Base-by-base conservation (phyloP, 2,888 invertebrate genomes). In the Antheraea assamensis region DNA sequence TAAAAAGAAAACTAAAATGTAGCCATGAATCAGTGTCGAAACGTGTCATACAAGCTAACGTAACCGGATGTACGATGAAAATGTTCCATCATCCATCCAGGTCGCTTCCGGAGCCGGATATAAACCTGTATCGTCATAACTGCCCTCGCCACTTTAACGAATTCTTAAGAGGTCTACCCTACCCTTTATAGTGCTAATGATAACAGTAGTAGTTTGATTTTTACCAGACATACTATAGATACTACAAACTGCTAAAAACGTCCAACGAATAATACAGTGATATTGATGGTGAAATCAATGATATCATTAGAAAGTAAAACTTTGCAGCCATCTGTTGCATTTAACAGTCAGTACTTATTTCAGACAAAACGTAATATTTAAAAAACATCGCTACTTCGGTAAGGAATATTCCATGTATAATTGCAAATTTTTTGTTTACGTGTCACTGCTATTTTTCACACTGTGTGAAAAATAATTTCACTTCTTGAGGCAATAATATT, bases 51-150 rank as follows among this genome's bases (percentile, higher is more conserved):
- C 80, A 79, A 81, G 82, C 78, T 79, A 76, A 74, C 77, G 77
- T 78, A 77, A 77, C 82, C 82, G 85, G 84, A 85, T 80, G 78
- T 79, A 72, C 74, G 78, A 78, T 77, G 78, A 83, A 82, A 87
- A 83, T 83, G 85, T 86, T 85, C 82, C 86, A 87, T 88, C 87
- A 87, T 81, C 83, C 85, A 81, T 82, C 81, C 82, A 83, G 82
- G 80, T 82, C 78, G 74, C 78, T 83, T 85, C 82, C 83, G 80
- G 75, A 74, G 74, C 83, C 87, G 89, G 89, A 88, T 87, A 89
- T 88, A 83, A 80, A 80, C 83, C 80, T 89, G 88, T 89, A 89
- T 88, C 86, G 86, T 83, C 84, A 81, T 81, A 82, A 80, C 80
- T 79, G 78, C 81, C 84, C 76, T 77, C 79, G 80, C 82, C 81